These are phyloP conservation scores for Phalloptychus januarius DNA, from an alignment of 2,797 vertebrate genomes.

Conservation along the genomic window DNA sequence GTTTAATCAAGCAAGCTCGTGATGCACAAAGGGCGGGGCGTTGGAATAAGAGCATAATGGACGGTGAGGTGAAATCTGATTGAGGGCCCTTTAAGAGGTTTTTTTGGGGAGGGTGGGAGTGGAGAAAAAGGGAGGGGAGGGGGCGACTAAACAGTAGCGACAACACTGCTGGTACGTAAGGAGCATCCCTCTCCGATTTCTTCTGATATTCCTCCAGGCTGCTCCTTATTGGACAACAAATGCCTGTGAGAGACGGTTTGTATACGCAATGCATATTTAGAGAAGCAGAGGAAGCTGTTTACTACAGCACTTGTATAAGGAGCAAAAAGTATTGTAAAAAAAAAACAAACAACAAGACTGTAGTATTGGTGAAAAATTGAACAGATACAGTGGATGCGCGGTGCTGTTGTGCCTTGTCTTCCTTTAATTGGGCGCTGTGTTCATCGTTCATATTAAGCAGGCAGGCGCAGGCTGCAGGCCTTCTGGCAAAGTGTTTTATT, in stretches of 20 bases:
- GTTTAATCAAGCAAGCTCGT: slow-evolving; percentile 14
- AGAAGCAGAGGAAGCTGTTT: slow-evolving; percentile 4
- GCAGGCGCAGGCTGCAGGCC: slow-evolving; percentile 44
- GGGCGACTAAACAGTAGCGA: slow-evolving; percentile 71
- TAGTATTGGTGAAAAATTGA: neutral
- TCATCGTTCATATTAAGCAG: slow-evolving; percentile 53
- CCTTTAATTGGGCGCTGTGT: slow-evolving; percentile 45
- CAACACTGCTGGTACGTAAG: slow-evolving; percentile 65
- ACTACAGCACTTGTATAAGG: neutral
- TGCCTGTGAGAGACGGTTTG: slow-evolving; percentile 36
- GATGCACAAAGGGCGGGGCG: slow-evolving; percentile 53
- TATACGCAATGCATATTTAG: slow-evolving; percentile 31
- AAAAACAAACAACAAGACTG: neutral
- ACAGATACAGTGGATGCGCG: neutral
- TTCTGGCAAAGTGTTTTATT: slow-evolving; percentile 44
- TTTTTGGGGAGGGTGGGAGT: no score
- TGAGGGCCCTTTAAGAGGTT: slow-evolving; percentile 79
- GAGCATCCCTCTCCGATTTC: slow-evolving; percentile 69
- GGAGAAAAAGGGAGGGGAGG: neutral
- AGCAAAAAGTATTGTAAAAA: slow-evolving; percentile 7
- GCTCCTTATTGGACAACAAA: slow-evolving; percentile 72
- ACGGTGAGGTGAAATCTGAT: slow-evolving; percentile 64
- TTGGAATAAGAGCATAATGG: slow-evolving; percentile 25
- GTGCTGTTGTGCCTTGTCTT: neutral
- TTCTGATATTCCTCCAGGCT: slow-evolving; percentile 64